These are phyloP conservation scores for Arctocebus calabarensis DNA, from an alignment of 2,797 vertebrate genomes.

Conservation along the genomic window DNA sequence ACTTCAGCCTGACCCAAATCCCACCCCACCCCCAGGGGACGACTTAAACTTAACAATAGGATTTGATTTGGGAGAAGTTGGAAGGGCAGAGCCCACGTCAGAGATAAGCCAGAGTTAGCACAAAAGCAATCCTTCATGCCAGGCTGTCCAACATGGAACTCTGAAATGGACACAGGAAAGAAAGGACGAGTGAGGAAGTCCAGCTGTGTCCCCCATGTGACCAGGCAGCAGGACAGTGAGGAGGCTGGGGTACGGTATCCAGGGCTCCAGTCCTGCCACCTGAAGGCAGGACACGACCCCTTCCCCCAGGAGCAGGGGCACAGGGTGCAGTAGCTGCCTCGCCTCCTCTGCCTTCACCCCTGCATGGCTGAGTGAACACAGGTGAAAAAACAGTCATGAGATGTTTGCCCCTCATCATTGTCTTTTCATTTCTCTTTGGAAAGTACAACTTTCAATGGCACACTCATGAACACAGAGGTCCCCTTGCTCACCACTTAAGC, in stretches of 20 bases:
- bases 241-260: neutral
- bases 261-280: neutral
- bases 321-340: too few species aligned
- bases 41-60: neutral
- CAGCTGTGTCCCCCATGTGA: neutral
- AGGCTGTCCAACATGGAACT: too few species aligned
- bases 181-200: fast-evolving
- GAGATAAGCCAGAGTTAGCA: neutral
- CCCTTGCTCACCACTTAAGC: neutral
- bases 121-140: neutral
- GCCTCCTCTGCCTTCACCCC: too few species aligned
- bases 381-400: neutral
- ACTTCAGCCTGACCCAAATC: neutral
- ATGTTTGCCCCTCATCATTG: neutral
- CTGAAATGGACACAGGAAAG: neutral
- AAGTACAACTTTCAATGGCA: neutral
- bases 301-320: too few species aligned
- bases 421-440: neutral
- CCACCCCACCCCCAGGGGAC: neutral
- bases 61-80: neutral
- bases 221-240: neutral
- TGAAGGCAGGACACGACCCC: too few species aligned
- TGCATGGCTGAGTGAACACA: neutral
- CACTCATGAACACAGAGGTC: neutral
- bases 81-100: neutral